These are phyloP conservation scores for Himalopsyche tibetana DNA, from an alignment of 2,888 invertebrate species.

Conservation along the genomic window DNA sequence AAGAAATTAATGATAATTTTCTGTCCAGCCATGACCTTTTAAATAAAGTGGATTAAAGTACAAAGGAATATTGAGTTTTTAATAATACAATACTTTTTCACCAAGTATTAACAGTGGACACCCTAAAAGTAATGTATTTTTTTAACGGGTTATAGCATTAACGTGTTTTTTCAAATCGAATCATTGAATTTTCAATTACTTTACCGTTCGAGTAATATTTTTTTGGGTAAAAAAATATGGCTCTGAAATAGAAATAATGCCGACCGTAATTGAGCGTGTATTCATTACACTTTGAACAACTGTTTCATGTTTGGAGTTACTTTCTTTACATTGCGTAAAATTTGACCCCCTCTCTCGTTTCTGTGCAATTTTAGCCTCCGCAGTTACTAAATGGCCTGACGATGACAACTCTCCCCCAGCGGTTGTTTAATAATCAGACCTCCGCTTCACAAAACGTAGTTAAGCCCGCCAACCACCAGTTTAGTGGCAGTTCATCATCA, in stretches of 20 bases:
- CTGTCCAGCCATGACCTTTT: no score
- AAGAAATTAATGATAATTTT: no score
- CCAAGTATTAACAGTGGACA: no score
- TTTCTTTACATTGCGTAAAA: constrained; percentile 28
- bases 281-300: constrained; percentile 22
- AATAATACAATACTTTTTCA: no score
- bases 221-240: no score
- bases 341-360: background rate
- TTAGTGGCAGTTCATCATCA: background rate
- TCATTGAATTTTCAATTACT: no score
- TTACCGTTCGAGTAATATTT: no score
- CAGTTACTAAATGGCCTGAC: constrained; percentile 11
- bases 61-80: no score
- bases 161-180: no score
- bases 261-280: background rate
- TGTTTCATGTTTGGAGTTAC: constrained; percentile 25
- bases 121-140: no score
- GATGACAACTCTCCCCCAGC: constrained; percentile 38
- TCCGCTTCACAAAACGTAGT: background rate
- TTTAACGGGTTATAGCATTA: no score
- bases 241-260: background rate
- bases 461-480: background rate
- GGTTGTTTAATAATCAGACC: constrained; percentile 8
- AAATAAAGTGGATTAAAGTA: no score
- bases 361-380: constrained; percentile 37